Evolutionary conservation across 2,797 vertebrate species (phyloP).

Genomic region (Etheostoma perlongum): DNA sequence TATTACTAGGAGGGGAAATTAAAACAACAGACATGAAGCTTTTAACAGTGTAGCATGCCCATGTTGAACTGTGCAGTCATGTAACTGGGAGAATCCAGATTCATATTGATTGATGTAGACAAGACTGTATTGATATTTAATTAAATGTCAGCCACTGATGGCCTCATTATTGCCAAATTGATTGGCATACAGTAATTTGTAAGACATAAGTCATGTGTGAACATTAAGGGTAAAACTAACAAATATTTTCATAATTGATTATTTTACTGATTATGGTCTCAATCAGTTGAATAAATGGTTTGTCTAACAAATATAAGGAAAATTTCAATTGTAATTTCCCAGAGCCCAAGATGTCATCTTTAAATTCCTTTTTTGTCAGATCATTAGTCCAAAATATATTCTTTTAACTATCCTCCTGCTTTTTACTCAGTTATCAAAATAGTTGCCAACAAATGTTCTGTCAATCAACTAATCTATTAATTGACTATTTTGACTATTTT

Average conservation of each 20-base stretch:
- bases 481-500: background rate
- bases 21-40: too few species aligned
- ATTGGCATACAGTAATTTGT: background rate
- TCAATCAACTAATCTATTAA: background rate
- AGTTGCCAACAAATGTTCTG: background rate
- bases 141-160: background rate
- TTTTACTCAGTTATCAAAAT: background rate
- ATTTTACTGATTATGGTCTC: background rate
- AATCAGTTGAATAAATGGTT: background rate
- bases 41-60: too few species aligned
- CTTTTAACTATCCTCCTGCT: background rate
- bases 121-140: conserved; percentile 6
- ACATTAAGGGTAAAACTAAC: background rate
- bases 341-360: background rate
- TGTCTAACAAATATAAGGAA: background rate
- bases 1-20: too few species aligned
- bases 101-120: background rate
- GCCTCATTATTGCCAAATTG: conserved; percentile 24
- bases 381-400: background rate
- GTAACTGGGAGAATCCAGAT: background rate
- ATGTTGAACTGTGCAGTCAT: background rate
- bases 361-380: background rate
- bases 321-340: too few species aligned
- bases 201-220: background rate
- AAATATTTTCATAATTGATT: conserved; percentile 5